Evolutionary conservation across 2,888 invertebrate genomes (phyloP).

Genomic region (Amiota minor): DNA sequence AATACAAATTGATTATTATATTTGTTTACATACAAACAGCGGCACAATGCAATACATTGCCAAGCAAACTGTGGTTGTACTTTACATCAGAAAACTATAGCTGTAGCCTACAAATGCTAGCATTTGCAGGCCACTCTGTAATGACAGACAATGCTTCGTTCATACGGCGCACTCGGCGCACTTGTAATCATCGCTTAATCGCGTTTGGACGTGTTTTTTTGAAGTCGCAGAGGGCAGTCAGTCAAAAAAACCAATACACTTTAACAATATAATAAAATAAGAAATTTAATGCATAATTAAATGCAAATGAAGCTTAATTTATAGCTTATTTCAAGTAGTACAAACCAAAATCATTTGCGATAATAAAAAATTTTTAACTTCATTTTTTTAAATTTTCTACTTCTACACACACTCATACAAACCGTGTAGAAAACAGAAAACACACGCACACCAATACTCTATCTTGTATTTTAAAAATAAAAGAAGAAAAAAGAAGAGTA

Average conservation of each 20-base stretch:
- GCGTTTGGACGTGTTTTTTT: conserved; percentile 14
- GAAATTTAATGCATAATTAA: background rate
- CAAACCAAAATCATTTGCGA: background rate
- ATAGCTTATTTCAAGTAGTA: background rate
- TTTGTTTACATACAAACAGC: background rate
- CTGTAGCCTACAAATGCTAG: background rate
- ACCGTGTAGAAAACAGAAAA: background rate
- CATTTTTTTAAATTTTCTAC: background rate
- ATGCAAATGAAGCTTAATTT: background rate
- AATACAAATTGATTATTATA: background rate
- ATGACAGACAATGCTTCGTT: too few species aligned
- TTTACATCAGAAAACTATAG: background rate
- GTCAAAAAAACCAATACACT: background rate
- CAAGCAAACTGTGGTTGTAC: background rate
- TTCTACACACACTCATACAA: conserved; percentile 2
- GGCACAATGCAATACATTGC: background rate
- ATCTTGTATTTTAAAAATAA: background rate
- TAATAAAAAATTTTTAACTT: background rate
- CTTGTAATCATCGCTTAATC: background rate
- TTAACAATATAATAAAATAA: background rate
- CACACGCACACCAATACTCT: background rate
- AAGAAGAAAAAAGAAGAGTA: background rate
- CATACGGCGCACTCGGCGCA: background rate
- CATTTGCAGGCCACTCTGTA: too few species aligned
- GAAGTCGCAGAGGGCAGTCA: background rate